Evolutionary conservation across 2,888 invertebrate species (phyloP), one percentile per base, ranked within the genome.

Genomic region (Callosobruchus maculatus): DNA sequence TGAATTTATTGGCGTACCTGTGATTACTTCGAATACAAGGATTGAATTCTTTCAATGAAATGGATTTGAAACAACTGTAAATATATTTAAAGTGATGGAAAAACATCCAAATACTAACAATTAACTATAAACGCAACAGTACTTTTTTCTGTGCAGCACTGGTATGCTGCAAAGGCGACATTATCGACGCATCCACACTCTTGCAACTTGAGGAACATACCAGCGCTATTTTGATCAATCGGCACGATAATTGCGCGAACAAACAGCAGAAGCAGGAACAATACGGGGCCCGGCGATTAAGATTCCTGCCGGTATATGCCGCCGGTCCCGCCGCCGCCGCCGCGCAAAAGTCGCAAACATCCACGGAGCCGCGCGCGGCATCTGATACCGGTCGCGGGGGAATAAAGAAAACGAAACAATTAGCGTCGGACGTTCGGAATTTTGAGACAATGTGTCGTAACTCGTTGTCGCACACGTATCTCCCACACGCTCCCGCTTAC

Each of bases 321-420:
- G n/a, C n/a, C 49, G 49, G 7, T 49, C 49, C 49, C 13, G n/a
- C 49, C 49, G 4, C 7, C 49, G 49, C 18, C 13, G 49, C 49
- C 4, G 30, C 9, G 30, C 30, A 5, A n/a, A 5, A 9, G 49
- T 49, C 49, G 49, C 49, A 49, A 49, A 49, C 49, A 49, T 49
- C 13, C 49, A 49, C 49, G 49, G 18, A 49, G 49, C 18, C 49
- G 4, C 49, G 49, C 49, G 49, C 49, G 49, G 49, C 49, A 49
- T 49, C 49, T 49, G 49, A 49, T 49, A 49, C 49, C 49, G 13
- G 9, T 49, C 49, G 7, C 20, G 70, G 67, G 74, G 72, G 70
- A 76, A 76, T 76, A 76, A 74, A 76, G 76, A 74, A 75, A 76
- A 76, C 74, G 75, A 73, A 74, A 74, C 76, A 76, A 76, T 76